A percentile compares a stretch with the other conserved stretches of the same genome.
Evolutionary conservation across 2,888 invertebrate species (phyloP).

Genomic region (Volucella zonaria): DNA sequence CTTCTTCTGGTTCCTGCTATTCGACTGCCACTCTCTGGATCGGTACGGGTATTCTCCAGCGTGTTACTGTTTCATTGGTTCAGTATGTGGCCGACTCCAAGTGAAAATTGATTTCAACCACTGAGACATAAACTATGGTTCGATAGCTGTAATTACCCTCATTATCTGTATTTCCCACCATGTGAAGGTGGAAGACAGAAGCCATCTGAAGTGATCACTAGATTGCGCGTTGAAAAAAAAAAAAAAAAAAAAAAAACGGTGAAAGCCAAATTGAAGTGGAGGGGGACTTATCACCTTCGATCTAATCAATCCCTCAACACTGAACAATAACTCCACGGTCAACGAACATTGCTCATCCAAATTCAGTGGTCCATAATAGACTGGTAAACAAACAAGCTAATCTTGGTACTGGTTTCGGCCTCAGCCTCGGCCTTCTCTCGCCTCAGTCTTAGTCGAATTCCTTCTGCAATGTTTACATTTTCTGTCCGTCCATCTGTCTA

Average conservation of each 20-base stretch:
- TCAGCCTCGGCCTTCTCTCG: too few species aligned
- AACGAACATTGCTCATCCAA: too few species aligned
- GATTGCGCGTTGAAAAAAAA: not conserved
- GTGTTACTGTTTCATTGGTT: constrained; percentile 7
- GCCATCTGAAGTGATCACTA: not conserved
- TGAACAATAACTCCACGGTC: not conserved
- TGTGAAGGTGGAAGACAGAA: not conserved
- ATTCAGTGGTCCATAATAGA: not conserved
- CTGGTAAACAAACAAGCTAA: too few species aligned
- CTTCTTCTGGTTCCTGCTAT: not conserved
- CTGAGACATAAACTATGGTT: constrained; percentile 48
- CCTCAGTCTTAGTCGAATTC: not conserved
- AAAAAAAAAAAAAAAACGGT: not conserved
- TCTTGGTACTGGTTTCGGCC: too few species aligned
- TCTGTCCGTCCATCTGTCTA: constrained; percentile 43
- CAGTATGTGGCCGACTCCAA: constrained; percentile 3
- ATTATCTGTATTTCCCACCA: not conserved
- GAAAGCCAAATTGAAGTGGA: not conserved
- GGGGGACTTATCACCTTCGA: constrained; percentile 24
- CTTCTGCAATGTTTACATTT: constrained; percentile 42
- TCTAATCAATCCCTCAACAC: constrained; percentile 40
- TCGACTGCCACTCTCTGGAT: too few species aligned
- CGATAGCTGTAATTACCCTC: constrained; percentile 42
- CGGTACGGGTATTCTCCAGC: not conserved
- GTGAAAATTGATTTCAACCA: constrained; percentile 45